phyloP scores from a whole-genome alignment of 2,888 invertebrate species.

The Lithophane ornitopus region DNA sequence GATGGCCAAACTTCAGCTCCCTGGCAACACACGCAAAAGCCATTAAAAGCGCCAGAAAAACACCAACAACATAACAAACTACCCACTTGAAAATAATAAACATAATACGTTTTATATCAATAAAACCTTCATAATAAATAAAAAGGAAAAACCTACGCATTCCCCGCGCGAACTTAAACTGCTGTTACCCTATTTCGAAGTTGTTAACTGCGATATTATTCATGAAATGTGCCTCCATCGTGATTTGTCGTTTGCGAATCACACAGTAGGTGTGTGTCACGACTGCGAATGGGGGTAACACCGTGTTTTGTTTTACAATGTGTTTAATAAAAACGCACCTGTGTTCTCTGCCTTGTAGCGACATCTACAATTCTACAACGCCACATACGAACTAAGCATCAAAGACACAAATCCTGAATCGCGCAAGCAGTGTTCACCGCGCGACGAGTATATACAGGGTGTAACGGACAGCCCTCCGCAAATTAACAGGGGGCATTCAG shows the following conservation, averaged over 20 bases:
- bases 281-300: slow-evolving; percentile 26
- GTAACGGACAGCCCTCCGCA: too few species aligned
- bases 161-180: slow-evolving; percentile 49
- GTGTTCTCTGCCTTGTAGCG: neutral
- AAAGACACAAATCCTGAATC: too few species aligned
- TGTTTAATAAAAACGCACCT: slow-evolving; percentile 19
- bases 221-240: slow-evolving; percentile 56
- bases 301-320: slow-evolving; percentile 55
- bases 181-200: slow-evolving; percentile 36
- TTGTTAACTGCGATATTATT: slow-evolving; percentile 65
- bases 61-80: neutral
- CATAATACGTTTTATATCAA: slow-evolving; percentile 36
- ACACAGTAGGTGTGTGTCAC: slow-evolving; percentile 36
- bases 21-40: neutral
- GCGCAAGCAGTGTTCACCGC: too few species aligned
- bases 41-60: slow-evolving; percentile 16
- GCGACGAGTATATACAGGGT: too few species aligned
- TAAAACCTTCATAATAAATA: slow-evolving; percentile 48
- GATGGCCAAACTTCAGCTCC: neutral
- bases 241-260: slow-evolving; percentile 65
- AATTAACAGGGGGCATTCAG: too few species aligned
- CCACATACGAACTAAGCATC: too few species aligned
- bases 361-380: too few species aligned
- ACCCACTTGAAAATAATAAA: slow-evolving; percentile 22
- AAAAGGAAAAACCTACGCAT: slow-evolving; percentile 31